Evolutionary conservation across 2,113 vertebrate species (phyloP).

Genomic region (Mesocricetus auratus): DNA sequence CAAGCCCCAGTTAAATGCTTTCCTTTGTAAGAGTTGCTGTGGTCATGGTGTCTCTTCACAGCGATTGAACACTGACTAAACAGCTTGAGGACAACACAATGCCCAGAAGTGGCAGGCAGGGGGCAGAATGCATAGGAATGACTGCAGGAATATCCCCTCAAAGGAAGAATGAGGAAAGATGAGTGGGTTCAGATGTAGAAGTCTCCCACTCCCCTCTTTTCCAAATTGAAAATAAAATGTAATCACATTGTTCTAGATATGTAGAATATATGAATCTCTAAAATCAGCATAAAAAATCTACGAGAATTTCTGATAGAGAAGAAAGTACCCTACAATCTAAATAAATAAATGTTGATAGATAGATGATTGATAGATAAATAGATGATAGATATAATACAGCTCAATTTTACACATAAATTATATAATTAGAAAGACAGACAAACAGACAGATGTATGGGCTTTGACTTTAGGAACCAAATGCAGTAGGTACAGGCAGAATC

Average conservation of each 20-base stretch:
- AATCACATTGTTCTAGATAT: neutral
- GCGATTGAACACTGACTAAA: neutral
- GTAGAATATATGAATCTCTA: neutral
- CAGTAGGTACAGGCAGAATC: neutral
- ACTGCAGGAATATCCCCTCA: neutral
- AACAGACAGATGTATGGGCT: neutral
- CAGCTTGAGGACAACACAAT: slow-evolving; percentile 1
- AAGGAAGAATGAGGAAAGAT: slow-evolving; percentile 19
- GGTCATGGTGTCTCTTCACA: neutral
- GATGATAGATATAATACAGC: neutral
- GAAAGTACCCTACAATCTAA: neutral
- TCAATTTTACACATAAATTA: neutral
- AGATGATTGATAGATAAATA: neutral
- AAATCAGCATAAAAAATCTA: neutral
- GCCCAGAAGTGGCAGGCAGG: slow-evolving; percentile 5
- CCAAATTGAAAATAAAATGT: slow-evolving; percentile 12
- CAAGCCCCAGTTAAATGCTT: neutral
- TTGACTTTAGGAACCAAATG: neutral
- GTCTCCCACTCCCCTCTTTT: neutral
- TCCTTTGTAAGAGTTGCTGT: neutral
- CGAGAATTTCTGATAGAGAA: neutral
- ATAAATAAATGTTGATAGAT: neutral
- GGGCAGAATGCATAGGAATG: slow-evolving; percentile 19
- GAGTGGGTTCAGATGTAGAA: neutral
- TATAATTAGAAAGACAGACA: neutral